Evolutionary conservation across 2,888 invertebrate genomes (phyloP).

Genomic region (Steromphala cineraria): DNA sequence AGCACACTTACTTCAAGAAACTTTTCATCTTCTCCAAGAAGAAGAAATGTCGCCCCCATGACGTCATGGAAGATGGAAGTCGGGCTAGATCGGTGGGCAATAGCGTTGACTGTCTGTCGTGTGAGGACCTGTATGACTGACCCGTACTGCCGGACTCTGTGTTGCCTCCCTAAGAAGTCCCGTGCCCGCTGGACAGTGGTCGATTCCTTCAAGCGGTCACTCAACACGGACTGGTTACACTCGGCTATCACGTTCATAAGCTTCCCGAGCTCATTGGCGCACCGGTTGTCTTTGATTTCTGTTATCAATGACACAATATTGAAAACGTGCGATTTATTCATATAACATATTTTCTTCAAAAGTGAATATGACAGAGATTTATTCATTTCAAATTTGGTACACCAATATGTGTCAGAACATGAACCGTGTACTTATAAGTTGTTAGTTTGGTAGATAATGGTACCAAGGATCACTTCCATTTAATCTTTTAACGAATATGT

Average conservation of each 20-base stretch:
- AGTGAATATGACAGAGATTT: too few species aligned
- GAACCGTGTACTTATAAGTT: too few species aligned
- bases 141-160: neutral
- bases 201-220: neutral
- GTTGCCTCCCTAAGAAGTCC: neutral
- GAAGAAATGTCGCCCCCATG: neutral
- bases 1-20: neutral
- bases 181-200: neutral
- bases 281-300: neutral
- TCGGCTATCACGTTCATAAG: neutral
- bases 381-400: too few species aligned
- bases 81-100: neutral
- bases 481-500: too few species aligned
- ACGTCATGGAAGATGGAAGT: neutral
- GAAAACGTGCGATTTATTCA: too few species aligned
- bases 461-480: too few species aligned
- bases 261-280: neutral
- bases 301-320: too few species aligned
- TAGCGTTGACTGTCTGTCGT: neutral
- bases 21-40: neutral
- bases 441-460: too few species aligned
- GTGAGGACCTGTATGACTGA: neutral
- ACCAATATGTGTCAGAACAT: too few species aligned
- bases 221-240: neutral
- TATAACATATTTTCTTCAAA: too few species aligned